A percentile compares a stretch with the other conserved stretches of the same genome.
These are phyloP conservation scores for Gobionotothen gibberifrons DNA, from an alignment of 2,797 vertebrate genomes.

Conservation along the genomic window DNA sequence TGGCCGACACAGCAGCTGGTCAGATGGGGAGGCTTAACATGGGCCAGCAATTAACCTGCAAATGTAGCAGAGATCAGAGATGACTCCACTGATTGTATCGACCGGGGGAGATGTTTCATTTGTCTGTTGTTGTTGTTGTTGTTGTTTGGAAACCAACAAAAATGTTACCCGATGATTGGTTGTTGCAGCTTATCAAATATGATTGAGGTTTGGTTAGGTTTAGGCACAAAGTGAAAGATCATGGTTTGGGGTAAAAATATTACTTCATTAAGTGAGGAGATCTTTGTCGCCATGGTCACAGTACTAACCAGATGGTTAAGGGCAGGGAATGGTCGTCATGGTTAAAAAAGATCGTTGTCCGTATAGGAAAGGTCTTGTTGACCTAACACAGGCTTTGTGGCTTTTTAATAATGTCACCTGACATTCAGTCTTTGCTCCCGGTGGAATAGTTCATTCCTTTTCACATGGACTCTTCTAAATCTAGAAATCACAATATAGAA, in stretches of 20 bases:
- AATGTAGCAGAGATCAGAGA: constrained; percentile 41
- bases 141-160: not conserved
- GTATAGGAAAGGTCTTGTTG: not conserved
- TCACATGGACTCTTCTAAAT: too few relatives aligned
- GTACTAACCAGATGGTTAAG: not conserved
- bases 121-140: not conserved
- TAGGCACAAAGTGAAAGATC: not conserved
- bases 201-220: not conserved
- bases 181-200: not conserved
- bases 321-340: not conserved
- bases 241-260: not conserved
- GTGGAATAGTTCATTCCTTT: not conserved
- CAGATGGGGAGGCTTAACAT: constrained; percentile 45
- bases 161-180: too few relatives aligned
- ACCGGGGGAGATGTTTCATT: not conserved
- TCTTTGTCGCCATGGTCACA: not conserved
- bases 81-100: constrained; percentile 8
- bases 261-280: not conserved
- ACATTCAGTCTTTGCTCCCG: not conserved
- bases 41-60: constrained; percentile 70
- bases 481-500: too few relatives aligned
- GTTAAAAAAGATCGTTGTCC: not conserved
- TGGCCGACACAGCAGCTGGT: constrained; percentile 59
- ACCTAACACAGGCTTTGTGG: not conserved
- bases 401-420: not conserved